Base-by-base conservation (phyloP, 2,888 invertebrate genomes). In the Bhutanitis thaidina region DNA sequence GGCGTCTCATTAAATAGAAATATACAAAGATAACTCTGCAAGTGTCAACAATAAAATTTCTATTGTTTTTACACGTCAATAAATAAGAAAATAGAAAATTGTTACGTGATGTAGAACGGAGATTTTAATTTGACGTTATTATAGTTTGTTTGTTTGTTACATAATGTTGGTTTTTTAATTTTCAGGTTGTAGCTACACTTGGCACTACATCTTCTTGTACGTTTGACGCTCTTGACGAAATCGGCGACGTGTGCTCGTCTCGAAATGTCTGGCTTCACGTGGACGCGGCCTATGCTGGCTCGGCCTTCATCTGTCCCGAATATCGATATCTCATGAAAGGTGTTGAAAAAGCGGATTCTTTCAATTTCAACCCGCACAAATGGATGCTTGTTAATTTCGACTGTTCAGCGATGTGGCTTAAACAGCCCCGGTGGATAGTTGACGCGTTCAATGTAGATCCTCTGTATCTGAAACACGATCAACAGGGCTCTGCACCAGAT, bases 311-410 rank as follows among this genome's bases (percentile, higher is more conserved):
- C 61, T 99, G 99, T 67, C 98, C 98, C 0, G 99, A 99, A 85
- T 98, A 95, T 80, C 94, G 98, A 36, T 93, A 96, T 70, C 87
- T 97, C 16, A 95, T 98, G 94, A 93, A 94, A 61, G 97, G 97
- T 16, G 80, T 96, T 5, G 95, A 99, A 80, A 92, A 93, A 53
- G 98, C 97, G 0, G 96, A 98, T 70, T 99, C 98, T 0, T 98
- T 99, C 79, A 98, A 99, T 81, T 98, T 99, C 74, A 99, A 99
- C 77, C 99, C 99, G 0, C 99, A 99, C 82, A 99, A 99, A 84
- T 99, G 99, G 99, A 90, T 99, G 93, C 82, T 99, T 61, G 97
- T 99, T n/a, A 99, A 98, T 80, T 99, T 99, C 67, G 99, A 99
- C 81, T 99, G 99, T 75, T 99, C 99, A 9, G 94, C 98, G 0